phyloP scores from a whole-genome alignment of 2,888 invertebrate species.

The Drosophila formosana region DNA sequence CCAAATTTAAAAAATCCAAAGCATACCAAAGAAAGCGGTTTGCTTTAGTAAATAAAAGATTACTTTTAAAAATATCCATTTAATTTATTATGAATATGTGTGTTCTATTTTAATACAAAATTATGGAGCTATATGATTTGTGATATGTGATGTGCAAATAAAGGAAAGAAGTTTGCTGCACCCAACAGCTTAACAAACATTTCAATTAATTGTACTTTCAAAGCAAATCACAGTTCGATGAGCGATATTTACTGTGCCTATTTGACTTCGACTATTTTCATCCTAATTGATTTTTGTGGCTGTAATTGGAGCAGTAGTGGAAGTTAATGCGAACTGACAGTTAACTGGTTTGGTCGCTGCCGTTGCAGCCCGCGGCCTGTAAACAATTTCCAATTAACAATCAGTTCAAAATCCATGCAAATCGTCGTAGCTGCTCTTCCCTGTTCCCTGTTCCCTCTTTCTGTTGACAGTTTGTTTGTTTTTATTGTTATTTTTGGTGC shows the following conservation, averaged over 20 bases:
- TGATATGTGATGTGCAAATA: too few species aligned
- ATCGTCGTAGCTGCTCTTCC: conserved; percentile 50
- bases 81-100: too few species aligned
- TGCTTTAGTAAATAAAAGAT: too few species aligned
- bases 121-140: too few species aligned
- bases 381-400: conserved; percentile 75
- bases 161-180: too few species aligned
- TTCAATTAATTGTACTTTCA: too few species aligned
- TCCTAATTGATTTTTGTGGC: conserved; percentile 5
- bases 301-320: conserved; percentile 12
- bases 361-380: conserved; percentile 58
- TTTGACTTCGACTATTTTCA: not conserved
- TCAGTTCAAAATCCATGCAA: conserved; percentile 52
- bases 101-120: too few species aligned
- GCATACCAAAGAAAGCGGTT: too few species aligned
- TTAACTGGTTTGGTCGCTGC: conserved; percentile 33
- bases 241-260: not conserved
- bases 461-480: conserved; percentile 12
- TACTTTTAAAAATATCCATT: too few species aligned
- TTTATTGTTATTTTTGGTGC: not conserved
- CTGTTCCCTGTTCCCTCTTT: not conserved
- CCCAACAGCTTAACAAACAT: too few species aligned
- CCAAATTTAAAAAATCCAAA: too few species aligned
- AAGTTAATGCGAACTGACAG: conserved; percentile 14
- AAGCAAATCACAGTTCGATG: too few species aligned